Percentiles rank a stretch among this genome's conserved stretches.
These are phyloP conservation scores for Ruditapes philippinarum DNA, from an alignment of 1,140 invertebrate species.

Conservation along the genomic window DNA sequence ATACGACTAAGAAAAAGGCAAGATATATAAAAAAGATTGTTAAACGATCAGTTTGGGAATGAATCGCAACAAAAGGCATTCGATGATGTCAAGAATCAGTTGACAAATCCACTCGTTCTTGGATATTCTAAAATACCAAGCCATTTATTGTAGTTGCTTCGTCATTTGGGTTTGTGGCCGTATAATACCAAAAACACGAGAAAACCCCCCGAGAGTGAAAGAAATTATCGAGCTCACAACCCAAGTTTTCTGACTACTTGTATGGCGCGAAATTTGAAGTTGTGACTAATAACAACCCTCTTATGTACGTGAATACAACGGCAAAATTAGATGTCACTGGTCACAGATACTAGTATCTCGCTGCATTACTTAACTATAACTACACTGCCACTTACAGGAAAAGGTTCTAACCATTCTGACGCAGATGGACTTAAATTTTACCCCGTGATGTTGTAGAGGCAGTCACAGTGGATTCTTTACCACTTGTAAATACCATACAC, in stretches of 20 bases:
- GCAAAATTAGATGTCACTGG: not conserved
- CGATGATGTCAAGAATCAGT: too few species aligned
- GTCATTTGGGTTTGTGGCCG: not conserved
- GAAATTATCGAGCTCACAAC: constrained; percentile 62
- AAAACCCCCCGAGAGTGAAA: constrained; percentile 19
- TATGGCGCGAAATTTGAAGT: constrained; percentile 51
- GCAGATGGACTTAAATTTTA: not conserved
- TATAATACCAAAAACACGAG: constrained; percentile 14
- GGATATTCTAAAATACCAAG: constrained; percentile 9
- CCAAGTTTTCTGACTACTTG: constrained; percentile 54
- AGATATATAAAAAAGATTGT: not conserved
- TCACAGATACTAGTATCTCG: not conserved
- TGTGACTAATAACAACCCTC: not conserved
- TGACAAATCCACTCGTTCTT: constrained; percentile 25
- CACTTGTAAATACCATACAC: not conserved
- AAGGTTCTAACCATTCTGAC: not conserved
- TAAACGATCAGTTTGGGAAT: not conserved
- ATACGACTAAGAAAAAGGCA: not conserved
- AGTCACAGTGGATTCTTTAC: not conserved
- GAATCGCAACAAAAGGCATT: too few species aligned
- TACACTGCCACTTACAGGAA: not conserved
- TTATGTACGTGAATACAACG: not conserved
- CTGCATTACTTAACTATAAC: not conserved
- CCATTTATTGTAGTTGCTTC: constrained; percentile 16
- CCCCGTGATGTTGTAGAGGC: not conserved